Evolutionary conservation across 1,140 invertebrate genomes (phyloP).

Genomic region (Periplaneta americana): DNA sequence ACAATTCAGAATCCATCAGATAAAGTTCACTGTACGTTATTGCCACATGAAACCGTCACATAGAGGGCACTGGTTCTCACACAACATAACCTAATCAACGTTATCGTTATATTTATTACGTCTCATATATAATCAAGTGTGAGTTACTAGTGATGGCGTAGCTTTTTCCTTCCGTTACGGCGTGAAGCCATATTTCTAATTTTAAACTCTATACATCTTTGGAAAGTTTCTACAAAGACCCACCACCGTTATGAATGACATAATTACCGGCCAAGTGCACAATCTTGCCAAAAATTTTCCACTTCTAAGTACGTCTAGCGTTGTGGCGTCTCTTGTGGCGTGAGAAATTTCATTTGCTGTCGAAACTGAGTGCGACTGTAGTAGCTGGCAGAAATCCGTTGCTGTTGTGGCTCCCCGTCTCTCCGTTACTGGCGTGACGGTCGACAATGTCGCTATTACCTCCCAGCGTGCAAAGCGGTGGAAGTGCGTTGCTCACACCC

Average conservation of each 20-base stretch:
- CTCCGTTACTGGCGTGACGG: background rate
- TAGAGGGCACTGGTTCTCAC: too few species aligned
- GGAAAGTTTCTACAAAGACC: background rate
- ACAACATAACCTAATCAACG: too few species aligned
- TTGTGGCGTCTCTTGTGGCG: background rate
- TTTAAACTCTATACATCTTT: background rate
- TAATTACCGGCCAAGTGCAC: background rate
- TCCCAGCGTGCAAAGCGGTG: conserved; percentile 1
- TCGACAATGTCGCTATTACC: background rate
- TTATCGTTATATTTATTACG: too few species aligned
- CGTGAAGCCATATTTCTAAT: background rate
- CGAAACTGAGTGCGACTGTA: background rate
- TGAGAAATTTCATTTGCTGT: background rate
- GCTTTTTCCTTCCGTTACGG: too few species aligned
- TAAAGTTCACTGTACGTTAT: too few species aligned
- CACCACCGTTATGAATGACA: background rate
- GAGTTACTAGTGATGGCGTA: too few species aligned
- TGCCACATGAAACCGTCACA: too few species aligned
- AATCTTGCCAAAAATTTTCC: background rate
- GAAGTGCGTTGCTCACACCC: background rate
- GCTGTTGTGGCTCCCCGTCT: background rate
- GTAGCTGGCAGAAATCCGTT: conserved; percentile 6
- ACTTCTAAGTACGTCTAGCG: background rate
- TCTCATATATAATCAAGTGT: too few species aligned
- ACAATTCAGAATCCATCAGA: too few species aligned